phyloP scores from a whole-genome alignment of 2,113 vertebrate genomes.

The Glaucidium brasilianum region DNA sequence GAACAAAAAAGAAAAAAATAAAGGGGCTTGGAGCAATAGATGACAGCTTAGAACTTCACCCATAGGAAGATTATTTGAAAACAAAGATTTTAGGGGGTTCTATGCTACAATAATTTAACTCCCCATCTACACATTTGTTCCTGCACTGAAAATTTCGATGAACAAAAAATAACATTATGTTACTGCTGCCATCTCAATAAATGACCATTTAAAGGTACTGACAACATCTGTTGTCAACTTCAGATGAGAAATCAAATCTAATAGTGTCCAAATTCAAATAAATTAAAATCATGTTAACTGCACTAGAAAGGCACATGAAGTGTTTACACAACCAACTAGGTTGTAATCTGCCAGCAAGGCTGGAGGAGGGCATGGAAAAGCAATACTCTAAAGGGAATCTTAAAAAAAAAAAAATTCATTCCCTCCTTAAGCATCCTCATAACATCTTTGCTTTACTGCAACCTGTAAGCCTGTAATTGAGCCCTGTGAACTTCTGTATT shows the following conservation, averaged over 20 bases:
- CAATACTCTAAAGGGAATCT: background rate
- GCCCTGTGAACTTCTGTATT: background rate
- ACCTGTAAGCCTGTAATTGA: background rate
- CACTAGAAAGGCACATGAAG: background rate
- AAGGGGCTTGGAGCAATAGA: background rate
- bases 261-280: background rate
- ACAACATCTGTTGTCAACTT: background rate
- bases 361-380: background rate
- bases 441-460: background rate
- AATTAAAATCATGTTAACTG: background rate
- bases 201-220: background rate
- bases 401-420: background rate
- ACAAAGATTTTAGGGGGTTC: background rate
- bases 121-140: background rate
- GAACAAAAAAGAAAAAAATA: background rate
- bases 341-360: background rate
- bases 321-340: background rate
- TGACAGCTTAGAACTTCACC: background rate
- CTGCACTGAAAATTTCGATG: background rate
- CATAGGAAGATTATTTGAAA: background rate
- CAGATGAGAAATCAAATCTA: background rate
- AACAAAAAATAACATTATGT: accelerated
- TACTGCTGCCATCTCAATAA: background rate
- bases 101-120: background rate
- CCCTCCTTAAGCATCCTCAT: background rate